phyloP scores from a whole-genome alignment of 2,113 vertebrate genomes.

The Scatophagus argus region DNA sequence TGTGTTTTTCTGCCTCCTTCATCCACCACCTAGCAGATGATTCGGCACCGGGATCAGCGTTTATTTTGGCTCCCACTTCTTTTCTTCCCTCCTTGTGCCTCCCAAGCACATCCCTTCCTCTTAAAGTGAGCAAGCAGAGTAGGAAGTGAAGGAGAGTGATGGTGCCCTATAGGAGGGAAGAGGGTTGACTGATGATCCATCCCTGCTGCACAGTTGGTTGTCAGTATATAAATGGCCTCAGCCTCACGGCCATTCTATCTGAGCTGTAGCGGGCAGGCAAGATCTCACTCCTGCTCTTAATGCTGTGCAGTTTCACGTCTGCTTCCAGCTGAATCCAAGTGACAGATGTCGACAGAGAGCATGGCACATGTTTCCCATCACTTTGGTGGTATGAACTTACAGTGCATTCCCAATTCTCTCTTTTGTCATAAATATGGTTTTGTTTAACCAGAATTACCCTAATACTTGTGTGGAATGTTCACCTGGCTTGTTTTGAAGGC shows the following conservation, averaged over 20 bases:
- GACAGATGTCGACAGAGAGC: conserved; percentile 34
- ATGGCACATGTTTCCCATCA: conserved; percentile 23
- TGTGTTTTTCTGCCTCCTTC: conserved; percentile 12
- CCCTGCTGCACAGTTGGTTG: conserved; percentile 58
- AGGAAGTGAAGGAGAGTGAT: conserved; percentile 59
- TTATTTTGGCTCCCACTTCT: conserved; percentile 49
- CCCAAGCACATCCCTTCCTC: conserved; percentile 51
- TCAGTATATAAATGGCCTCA: conserved; percentile 63
- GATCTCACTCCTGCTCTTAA: conserved; percentile 28
- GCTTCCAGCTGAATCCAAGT: conserved; percentile 40
- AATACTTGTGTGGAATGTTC: background rate
- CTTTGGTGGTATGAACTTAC: conserved; percentile 12
- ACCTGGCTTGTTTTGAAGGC: conserved; percentile 33
- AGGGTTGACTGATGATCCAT: conserved; percentile 72
- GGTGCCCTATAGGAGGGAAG: conserved; percentile 65
- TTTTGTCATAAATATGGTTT: conserved; percentile 26
- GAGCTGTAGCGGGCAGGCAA: conserved; percentile 48
- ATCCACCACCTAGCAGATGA: conserved; percentile 38
- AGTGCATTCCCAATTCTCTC: background rate
- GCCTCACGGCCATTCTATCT: conserved; percentile 65
- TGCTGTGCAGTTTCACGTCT: conserved; percentile 46
- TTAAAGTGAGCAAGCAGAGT: conserved; percentile 40
- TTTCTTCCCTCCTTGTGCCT: conserved; percentile 44
- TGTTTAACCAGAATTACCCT: conserved; percentile 23
- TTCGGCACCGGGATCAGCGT: conserved; percentile 36